Conservation (phyloP, 2,888 invertebrate species). For the Stenotaenia linearis region DNA sequence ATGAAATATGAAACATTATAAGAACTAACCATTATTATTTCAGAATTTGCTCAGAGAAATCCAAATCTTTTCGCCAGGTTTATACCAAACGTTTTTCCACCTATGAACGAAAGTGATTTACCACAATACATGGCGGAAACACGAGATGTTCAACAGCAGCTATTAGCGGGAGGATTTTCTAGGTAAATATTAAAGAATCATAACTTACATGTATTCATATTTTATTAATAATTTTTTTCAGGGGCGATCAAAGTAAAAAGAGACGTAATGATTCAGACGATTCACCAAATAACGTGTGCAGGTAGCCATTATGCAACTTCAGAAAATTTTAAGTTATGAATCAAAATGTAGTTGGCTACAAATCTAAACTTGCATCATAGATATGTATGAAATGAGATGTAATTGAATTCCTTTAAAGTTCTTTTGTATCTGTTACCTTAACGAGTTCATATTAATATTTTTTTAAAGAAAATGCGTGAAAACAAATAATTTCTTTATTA, state of each 20-base stretch:
- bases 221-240: background rate
- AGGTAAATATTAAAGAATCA: background rate
- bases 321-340: background rate
- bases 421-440: background rate
- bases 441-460: background rate
- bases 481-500: too few species aligned
- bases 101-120: constrained; percentile 33
- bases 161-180: constrained; percentile 29
- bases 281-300: background rate
- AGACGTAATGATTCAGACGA: background rate
- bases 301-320: background rate
- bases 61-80: constrained; percentile 30
- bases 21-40: too few species aligned
- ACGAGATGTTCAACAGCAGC: constrained; percentile 24
- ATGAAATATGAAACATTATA: background rate
- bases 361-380: background rate
- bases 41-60: constrained; percentile 32
- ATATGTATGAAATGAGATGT: background rate
- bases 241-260: constrained; percentile 28
- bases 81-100: constrained; percentile 35
- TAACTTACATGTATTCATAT: background rate
- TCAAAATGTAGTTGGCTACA: background rate
- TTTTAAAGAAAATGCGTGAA: too few species aligned
- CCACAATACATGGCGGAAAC: constrained; percentile 31
- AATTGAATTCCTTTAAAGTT: background rate